Evolutionary conservation across 2,113 vertebrate genomes (phyloP).

Genomic region (Pavo muticus): DNA sequence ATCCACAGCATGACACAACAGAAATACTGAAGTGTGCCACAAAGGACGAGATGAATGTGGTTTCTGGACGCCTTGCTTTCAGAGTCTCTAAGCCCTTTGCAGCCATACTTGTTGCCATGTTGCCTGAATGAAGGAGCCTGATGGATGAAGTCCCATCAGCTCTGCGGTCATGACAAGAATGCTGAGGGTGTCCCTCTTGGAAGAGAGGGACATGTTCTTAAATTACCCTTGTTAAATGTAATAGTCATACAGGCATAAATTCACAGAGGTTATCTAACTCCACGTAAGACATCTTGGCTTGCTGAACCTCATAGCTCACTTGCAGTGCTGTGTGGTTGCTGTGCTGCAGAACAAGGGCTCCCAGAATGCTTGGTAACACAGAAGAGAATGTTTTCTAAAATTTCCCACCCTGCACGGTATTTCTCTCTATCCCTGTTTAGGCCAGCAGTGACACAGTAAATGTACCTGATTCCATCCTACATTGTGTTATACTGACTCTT

Average conservation of each 20-base stretch:
- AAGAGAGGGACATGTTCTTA: background rate
- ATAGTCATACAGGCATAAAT: background rate
- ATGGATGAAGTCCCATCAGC: background rate
- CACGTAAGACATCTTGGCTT: background rate
- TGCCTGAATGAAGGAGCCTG: background rate
- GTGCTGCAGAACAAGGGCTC: background rate
- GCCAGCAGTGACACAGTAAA: background rate
- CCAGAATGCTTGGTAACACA: background rate
- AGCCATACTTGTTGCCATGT: background rate
- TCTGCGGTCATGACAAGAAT: background rate
- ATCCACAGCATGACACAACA: background rate
- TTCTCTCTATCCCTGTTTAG: background rate
- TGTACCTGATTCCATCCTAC: background rate
- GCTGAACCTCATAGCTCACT: background rate
- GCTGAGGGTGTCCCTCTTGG: background rate
- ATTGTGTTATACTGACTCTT: background rate
- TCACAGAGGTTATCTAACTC: background rate
- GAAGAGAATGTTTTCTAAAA: background rate
- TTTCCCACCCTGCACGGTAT: background rate
- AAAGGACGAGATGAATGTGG: background rate
- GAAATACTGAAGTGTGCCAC: background rate
- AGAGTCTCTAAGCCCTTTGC: background rate
- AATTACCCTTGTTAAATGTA: background rate
- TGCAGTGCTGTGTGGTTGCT: background rate
- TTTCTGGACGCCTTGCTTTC: background rate